These are phyloP conservation scores for Aphis gossypii DNA, from an alignment of 1,140 invertebrate genomes.

Conservation along the genomic window DNA sequence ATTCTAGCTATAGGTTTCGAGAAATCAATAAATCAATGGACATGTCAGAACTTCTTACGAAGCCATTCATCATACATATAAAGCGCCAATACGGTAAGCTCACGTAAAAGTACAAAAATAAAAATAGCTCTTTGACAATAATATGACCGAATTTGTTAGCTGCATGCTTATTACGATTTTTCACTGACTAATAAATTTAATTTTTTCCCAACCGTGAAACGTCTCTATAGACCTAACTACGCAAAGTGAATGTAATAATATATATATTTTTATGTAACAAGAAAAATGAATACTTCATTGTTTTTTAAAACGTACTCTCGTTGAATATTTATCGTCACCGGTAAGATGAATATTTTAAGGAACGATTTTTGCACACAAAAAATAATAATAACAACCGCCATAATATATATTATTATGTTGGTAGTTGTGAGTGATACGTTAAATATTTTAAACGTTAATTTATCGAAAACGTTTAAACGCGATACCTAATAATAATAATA, in stretches of 20 bases:
- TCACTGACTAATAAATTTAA: not conserved
- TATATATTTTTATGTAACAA: not conserved
- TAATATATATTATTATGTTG: not conserved
- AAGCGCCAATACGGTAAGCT: not conserved
- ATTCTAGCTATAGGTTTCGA: not conserved
- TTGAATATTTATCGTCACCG: not conserved
- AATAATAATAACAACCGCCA: not conserved
- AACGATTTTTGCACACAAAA: not conserved
- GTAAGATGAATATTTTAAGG: not conserved
- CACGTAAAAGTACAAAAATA: not conserved
- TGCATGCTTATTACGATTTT: not conserved
- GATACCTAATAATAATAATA: not conserved
- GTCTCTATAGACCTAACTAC: not conserved
- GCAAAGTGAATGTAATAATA: not conserved
- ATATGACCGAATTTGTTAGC: not conserved
- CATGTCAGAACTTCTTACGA: too few relatives aligned
- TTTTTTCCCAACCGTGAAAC: not conserved
- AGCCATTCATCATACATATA: not conserved
- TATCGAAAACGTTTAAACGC: not conserved
- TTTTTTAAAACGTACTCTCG: not conserved
- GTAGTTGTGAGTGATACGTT: not conserved
- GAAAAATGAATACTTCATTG: conserved; percentile 1
- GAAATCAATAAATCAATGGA: not conserved
- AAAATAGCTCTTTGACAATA: not conserved
- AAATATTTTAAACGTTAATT: not conserved